phyloP scores from a whole-genome alignment of 1,140 invertebrate genomes.

The Drosophila ambigua region DNA sequence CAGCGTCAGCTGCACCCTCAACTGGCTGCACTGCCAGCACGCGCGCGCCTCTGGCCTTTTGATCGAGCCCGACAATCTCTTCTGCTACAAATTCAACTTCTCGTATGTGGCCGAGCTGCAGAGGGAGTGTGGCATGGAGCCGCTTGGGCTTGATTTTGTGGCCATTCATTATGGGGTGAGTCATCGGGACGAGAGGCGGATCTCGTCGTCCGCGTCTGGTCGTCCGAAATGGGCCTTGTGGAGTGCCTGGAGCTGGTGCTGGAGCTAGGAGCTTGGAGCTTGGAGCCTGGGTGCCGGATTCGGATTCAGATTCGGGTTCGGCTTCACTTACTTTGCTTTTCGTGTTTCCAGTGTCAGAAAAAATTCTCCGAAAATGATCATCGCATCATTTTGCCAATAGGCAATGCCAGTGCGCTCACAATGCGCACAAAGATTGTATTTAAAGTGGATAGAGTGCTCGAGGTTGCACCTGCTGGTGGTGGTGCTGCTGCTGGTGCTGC shows the following conservation, averaged over 20 bases:
- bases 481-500: conserved; percentile 33
- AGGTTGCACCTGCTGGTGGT: conserved; percentile 25
- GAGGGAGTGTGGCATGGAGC: conserved; percentile 5
- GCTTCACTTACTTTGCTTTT: conserved; percentile 20
- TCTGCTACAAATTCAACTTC: conserved; percentile 18
- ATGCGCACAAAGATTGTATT: conserved; percentile 52
- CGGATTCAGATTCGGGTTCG: neutral
- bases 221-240: neutral
- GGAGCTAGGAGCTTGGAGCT: neutral
- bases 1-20: conserved; percentile 19
- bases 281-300: too few relatives aligned
- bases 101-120: conserved; percentile 22
- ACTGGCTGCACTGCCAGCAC: conserved; percentile 32
- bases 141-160: neutral
- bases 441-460: conserved; percentile 54
- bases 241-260: neutral
- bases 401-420: conserved; percentile 70
- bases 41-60: conserved; percentile 2
- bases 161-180: conserved; percentile 18
- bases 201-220: neutral
- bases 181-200: neutral
- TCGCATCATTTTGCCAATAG: conserved; percentile 66
- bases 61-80: conserved; percentile 11
- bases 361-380: conserved; percentile 70
- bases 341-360: conserved; percentile 32